Evolutionary conservation across 1,140 invertebrate species (phyloP), one percentile per base, ranked within the genome.

Genomic region (Heliconius hewitsoni): DNA sequence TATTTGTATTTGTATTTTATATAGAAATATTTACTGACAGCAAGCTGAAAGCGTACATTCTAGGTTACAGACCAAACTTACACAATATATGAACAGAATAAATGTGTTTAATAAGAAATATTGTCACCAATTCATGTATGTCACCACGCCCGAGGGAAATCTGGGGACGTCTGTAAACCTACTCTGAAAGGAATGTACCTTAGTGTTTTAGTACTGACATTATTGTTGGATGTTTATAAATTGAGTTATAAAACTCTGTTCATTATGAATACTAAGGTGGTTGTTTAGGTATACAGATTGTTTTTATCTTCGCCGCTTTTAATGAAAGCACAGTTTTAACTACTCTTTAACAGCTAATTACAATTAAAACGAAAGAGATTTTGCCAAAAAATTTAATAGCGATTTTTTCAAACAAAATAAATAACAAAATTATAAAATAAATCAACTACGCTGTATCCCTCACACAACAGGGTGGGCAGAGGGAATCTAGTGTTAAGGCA

Each of bases 51-150:
- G 42, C 3, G 52, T 74, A 57, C 8, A 52, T 73, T 60, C 19
- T 60, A 60, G 55, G 55, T 23, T 60, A 66, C 13, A 66, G 60
- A 66, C 27, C 27, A 34, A 55, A 46, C 11, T 70, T 46, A 23
- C 34, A 27, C 23, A 6, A 66, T 70, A 66, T 70, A 39, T 52
- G n/a, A 74, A 37, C 39, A 50, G 57, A 78, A 55, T 52, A 74
- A 57, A 78, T 74, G 39, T 30, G 66, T 46, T 46, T 37, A 73
- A 42, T 55, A 60, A 42, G 39, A 39, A 72, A 74, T 70, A 74
- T 78, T 74, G 57, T 74, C 77, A 70, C 77, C 55, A 78, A 74
- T 78, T 70, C 72, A 57, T 34, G 57, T 72, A 8, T 77, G 27
- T 18, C 46, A 50, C 34, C 19, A 34, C 13, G 27, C 76, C 76